phyloP scores from a whole-genome alignment of 2,888 invertebrate genomes.

The Bimastos eiseni region DNA sequence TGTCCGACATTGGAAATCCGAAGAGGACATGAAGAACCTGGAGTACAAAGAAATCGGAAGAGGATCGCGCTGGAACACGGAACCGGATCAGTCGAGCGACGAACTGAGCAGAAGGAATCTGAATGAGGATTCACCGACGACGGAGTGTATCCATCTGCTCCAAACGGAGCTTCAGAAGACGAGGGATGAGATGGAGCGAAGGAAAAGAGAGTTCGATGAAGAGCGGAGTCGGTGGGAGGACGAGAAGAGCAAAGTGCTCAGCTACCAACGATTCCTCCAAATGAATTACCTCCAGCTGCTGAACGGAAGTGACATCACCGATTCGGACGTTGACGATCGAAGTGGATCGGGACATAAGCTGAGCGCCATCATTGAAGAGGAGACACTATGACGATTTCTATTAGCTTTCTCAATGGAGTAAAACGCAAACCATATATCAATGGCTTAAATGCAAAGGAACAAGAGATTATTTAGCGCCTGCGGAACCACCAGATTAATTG shows the following conservation, averaged over 20 bases:
- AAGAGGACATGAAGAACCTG: neutral
- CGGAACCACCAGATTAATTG: neutral
- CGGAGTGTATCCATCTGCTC: neutral
- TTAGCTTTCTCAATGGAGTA: neutral
- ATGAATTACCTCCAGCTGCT: neutral
- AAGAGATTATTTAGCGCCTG: no score
- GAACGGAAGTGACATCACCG: neutral
- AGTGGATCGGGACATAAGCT: neutral
- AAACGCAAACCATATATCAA: no score
- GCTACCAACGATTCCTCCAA: constrained; percentile 13
- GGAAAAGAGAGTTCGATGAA: neutral
- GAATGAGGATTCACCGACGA: neutral
- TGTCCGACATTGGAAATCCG: neutral
- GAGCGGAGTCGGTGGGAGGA: constrained; percentile 9
- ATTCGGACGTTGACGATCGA: neutral
- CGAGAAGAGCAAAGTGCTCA: constrained; percentile 18
- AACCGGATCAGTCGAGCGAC: neutral
- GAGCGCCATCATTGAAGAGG: constrained; percentile 13
- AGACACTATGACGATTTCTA: neutral
- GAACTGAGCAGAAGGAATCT: neutral
- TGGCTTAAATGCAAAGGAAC: neutral
- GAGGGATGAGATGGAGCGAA: neutral
- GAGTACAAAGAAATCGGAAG: neutral
- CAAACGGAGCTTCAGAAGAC: neutral
- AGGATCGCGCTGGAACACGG: neutral